A percentile compares a stretch with the other conserved stretches of the same genome.
These are phyloP conservation scores for Puma concolor DNA, from an alignment of 2,113 vertebrate species.

Conservation along the genomic window DNA sequence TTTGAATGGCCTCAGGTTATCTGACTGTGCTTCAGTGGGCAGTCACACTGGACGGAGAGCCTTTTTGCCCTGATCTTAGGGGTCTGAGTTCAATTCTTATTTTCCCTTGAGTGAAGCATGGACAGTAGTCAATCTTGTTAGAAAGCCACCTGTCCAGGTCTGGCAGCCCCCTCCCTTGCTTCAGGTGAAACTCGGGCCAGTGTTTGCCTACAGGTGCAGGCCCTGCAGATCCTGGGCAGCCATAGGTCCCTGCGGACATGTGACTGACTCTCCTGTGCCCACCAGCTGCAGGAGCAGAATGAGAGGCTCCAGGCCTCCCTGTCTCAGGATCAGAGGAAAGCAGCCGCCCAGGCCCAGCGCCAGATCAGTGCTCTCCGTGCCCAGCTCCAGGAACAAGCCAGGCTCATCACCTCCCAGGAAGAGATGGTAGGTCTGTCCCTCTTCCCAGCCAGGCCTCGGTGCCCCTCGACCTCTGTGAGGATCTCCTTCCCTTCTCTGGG, in stretches of 20 bases:
- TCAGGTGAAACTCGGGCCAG: background rate
- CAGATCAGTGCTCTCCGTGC: conserved; percentile 74
- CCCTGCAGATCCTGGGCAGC: background rate
- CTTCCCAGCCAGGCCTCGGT: background rate
- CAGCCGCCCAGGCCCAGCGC: conserved; percentile 48
- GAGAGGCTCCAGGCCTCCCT: conserved; percentile 68
- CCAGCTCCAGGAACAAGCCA: conserved; percentile 75
- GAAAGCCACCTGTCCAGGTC: background rate
- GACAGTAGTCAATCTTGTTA: background rate
- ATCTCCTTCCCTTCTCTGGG: background rate
- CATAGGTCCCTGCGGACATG: background rate
- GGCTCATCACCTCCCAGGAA: conserved; percentile 77
- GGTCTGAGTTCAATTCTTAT: background rate
- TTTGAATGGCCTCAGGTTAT: background rate
- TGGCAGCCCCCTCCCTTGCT: background rate
- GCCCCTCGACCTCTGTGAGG: background rate
- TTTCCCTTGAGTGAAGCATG: background rate
- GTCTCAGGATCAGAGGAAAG: conserved; percentile 76
- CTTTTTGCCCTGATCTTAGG: background rate
- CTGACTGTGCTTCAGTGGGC: background rate
- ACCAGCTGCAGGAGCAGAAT: conserved; percentile 81
- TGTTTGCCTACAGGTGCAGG: background rate
- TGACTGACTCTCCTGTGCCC: background rate
- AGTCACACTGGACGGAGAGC: background rate
- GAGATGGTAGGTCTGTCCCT: conserved; percentile 76